Percentiles rank a stretch among this genome's conserved stretches.
Conservation (phyloP, 1,140 invertebrate genomes). For the Rhyzopertha dominica region DNA sequence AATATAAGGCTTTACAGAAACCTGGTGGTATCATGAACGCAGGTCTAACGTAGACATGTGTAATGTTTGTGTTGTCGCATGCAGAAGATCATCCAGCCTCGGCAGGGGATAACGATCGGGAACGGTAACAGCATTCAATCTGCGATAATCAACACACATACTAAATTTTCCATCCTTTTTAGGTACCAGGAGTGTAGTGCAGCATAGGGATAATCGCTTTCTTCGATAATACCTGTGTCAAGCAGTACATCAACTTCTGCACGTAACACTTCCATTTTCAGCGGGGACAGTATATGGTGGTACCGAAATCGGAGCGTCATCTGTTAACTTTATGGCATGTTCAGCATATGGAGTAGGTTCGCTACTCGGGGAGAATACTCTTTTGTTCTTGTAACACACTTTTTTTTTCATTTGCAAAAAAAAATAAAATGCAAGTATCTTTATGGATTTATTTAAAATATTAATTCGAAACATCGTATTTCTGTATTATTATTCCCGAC, state of each 20-base stretch:
- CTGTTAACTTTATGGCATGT: conserved; percentile 9
- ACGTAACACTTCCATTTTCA: conserved; percentile 9
- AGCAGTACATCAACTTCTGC: conserved; percentile 31
- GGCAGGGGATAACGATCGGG: conserved; percentile 20
- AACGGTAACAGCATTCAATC: conserved; percentile 40
- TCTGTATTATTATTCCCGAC: no score
- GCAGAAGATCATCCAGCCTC: conserved; percentile 34
- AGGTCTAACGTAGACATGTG: conserved; percentile 45
- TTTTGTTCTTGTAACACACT: no score
- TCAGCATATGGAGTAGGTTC: conserved; percentile 7
- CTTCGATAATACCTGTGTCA: conserved; percentile 38
- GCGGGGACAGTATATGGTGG: conserved; percentile 14
- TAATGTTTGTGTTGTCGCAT: neutral
- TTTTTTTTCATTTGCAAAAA: no score
- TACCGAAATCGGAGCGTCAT: conserved; percentile 7
- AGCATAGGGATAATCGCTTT: conserved; percentile 44
- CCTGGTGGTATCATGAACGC: conserved; percentile 48
- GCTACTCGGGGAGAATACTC: neutral
- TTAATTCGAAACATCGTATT: no score
- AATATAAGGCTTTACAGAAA: conserved; percentile 39
- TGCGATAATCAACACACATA: conserved; percentile 48
- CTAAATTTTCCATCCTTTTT: conserved; percentile 45
- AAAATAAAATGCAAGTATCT: no score
- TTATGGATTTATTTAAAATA: no score
- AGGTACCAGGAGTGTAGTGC: conserved; percentile 38